These are phyloP conservation scores for Meghimatium bilineatum DNA, from an alignment of 2,888 invertebrate genomes.

Conservation along the genomic window DNA sequence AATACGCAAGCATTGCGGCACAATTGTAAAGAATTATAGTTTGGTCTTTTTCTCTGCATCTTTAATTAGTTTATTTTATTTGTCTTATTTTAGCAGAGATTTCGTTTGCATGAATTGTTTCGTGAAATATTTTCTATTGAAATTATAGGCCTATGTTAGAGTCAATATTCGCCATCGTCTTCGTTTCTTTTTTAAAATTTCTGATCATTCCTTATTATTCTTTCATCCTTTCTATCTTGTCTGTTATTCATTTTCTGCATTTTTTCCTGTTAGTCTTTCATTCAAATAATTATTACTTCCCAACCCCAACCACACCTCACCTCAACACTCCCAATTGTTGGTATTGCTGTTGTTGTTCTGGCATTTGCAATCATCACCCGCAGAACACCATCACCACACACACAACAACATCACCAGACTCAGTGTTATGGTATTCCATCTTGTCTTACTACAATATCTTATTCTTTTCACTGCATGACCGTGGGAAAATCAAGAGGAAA, in stretches of 20 bases:
- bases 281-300: neutral
- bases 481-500: slow-evolving; percentile 29
- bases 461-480: neutral
- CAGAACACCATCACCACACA: neutral
- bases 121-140: too few species aligned
- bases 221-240: neutral
- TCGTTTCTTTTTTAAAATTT: neutral
- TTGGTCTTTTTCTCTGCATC: too few species aligned
- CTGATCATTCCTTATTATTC: neutral
- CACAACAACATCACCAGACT: neutral
- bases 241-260: neutral
- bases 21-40: too few species aligned
- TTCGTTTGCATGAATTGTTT: too few species aligned
- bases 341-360: neutral
- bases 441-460: neutral
- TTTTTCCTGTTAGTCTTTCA: neutral
- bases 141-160: too few species aligned
- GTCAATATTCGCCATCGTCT: too few species aligned
- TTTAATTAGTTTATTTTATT: too few species aligned
- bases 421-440: neutral
- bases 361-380: neutral
- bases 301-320: too few species aligned
- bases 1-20: too few species aligned
- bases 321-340: neutral
- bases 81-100: too few species aligned